These are phyloP conservation scores for Hyperoodon ampullatus DNA, from an alignment of 2,113 vertebrate species.

Conservation along the genomic window DNA sequence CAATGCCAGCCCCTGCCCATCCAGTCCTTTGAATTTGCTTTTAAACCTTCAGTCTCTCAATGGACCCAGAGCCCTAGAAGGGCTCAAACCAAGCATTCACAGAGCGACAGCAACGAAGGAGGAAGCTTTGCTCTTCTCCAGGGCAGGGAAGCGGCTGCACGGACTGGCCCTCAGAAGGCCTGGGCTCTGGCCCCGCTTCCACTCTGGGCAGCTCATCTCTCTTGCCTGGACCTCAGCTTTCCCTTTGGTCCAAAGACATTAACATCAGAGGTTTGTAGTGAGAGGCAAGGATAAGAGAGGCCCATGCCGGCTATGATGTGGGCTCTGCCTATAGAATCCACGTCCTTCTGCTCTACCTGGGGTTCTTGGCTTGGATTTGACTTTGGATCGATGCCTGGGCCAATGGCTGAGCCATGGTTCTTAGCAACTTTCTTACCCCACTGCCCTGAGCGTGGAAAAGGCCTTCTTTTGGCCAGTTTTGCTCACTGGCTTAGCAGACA, in stretches of 20 bases:
- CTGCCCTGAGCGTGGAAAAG: too few species aligned
- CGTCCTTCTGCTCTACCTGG: too few species aligned
- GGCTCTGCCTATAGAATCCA: not conserved
- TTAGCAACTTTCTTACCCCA: not conserved
- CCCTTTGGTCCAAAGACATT: not conserved
- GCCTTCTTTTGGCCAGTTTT: not conserved
- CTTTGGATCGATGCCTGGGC: not conserved
- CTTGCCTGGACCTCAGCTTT: not conserved
- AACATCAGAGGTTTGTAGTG: not conserved
- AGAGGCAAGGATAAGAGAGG: not conserved
- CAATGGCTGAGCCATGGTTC: not conserved
- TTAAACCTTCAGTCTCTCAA: not conserved
- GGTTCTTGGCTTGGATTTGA: not conserved
- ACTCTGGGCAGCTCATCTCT: not conserved
- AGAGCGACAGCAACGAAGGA: not conserved
- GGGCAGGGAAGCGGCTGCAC: not conserved
- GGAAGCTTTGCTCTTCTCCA: not conserved
- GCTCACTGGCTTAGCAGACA: not conserved
- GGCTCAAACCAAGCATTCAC: not conserved
- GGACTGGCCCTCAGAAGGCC: not conserved
- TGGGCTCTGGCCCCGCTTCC: not conserved
- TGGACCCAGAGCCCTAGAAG: not conserved
- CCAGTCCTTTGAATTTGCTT: not conserved
- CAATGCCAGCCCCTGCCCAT: too few species aligned
- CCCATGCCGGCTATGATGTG: fast-evolving